Conservation (phyloP, 2,113 vertebrate species). For the Percopsis transmontana region DNA sequence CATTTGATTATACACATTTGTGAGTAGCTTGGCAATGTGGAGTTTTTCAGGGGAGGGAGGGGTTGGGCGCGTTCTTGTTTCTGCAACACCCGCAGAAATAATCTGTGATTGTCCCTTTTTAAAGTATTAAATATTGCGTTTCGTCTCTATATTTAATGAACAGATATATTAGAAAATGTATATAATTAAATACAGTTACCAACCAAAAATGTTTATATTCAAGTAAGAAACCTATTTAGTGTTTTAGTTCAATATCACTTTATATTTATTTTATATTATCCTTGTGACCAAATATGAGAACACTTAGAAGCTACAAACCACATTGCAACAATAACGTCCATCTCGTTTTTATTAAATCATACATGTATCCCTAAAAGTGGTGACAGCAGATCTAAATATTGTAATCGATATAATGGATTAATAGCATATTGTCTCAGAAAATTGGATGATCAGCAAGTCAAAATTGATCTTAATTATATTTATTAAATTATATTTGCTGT, state of each 20-base stretch:
- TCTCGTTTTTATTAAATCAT: background rate
- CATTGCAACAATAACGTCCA: conserved; percentile 32
- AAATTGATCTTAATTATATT: conserved; percentile 1
- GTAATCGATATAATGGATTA: background rate
- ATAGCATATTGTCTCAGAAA: background rate
- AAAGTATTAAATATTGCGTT: too few relatives aligned
- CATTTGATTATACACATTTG: too few relatives aligned
- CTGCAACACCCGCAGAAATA: too few relatives aligned
- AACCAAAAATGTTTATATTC: background rate
- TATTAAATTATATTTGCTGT: background rate
- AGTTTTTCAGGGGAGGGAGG: too few relatives aligned
- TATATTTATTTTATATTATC: background rate
- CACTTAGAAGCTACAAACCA: background rate
- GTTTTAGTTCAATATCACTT: background rate
- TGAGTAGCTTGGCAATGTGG: too few relatives aligned
- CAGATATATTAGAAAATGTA: background rate
- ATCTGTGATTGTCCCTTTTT: too few relatives aligned
- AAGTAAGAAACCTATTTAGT: background rate
- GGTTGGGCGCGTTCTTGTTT: too few relatives aligned
- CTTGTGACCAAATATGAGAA: conserved; percentile 20
- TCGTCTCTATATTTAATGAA: background rate
- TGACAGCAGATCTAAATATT: background rate
- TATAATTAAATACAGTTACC: too few relatives aligned
- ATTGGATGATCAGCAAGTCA: conserved; percentile 8
- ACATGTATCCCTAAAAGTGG: background rate